Conservation (phyloP, 2,888 invertebrate genomes). For the Hemicrepidius hirtus region DNA sequence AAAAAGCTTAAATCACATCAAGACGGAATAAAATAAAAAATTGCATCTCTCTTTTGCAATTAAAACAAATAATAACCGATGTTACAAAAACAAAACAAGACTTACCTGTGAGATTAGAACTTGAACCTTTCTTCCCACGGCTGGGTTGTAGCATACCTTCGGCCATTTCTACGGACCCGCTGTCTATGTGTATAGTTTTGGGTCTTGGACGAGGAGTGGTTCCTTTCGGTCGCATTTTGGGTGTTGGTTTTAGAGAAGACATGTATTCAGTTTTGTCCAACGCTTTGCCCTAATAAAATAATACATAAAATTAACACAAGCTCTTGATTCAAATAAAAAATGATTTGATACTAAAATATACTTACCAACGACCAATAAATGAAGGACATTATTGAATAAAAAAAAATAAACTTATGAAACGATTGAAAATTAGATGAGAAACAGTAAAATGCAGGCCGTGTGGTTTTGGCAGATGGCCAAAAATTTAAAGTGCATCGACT, state of each 20-base stretch:
- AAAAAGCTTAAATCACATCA: constrained; percentile 7
- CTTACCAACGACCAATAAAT: constrained; percentile 69
- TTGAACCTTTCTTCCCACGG: constrained; percentile 86
- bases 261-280: constrained; percentile 81
- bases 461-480: constrained; percentile 21
- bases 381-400: constrained; percentile 64
- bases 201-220: constrained; percentile 83
- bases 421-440: neutral
- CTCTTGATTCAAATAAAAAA: no score
- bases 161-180: constrained; percentile 84
- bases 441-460: neutral
- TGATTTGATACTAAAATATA: no score
- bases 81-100: neutral
- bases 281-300: constrained; percentile 81
- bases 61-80: no score
- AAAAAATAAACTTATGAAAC: constrained; percentile 15
- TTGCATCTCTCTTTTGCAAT: no score
- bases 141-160: constrained; percentile 84
- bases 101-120: constrained; percentile 87
- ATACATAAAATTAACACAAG: constrained; percentile 9
- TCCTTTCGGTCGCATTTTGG: constrained; percentile 80
- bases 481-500: constrained; percentile 24
- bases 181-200: constrained; percentile 93
- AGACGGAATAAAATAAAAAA: constrained; percentile 1
- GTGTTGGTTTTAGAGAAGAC: constrained; percentile 76